Base-by-base conservation (phyloP, 2,113 vertebrate genomes). In the Lasiurus borealis region DNA sequence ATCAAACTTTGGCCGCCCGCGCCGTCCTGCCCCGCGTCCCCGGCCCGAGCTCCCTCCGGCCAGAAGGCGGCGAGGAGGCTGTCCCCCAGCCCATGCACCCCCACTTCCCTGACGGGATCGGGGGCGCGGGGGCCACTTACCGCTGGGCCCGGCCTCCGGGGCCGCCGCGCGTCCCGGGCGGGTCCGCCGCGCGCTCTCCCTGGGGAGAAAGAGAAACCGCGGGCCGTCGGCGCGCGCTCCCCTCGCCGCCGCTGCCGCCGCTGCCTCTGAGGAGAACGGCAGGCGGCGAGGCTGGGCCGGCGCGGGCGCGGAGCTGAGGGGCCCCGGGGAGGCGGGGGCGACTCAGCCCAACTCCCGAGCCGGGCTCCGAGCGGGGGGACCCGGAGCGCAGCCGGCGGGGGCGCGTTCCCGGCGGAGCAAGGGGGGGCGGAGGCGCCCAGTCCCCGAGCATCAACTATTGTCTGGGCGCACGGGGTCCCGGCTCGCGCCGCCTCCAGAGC, bases 181-280 rank as follows among this genome's bases (percentile, higher is more conserved):
- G 93, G 95, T 96, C 93, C 80, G 84, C 87, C 95, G 94, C 96
- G 95, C 96, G 95, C 91, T 92, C 94, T 97, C 96, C 96, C 96
- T 95, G 82, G 94, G 89, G 97, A 95, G 93, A 96, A 97, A 96
- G 50, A 97, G 93, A 96, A 96, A 96, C 90, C 80, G 68, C 44
- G 64, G 93, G 52, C 95, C 9, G 90, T 77, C 95, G 75, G 96
- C 93, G 96, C 93, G 93, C 96, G 90, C 93, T 84, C 95, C 95
- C 7, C 96, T 94, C 89, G 84, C 93, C 95, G 87, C 94, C 92
- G 8, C 88, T 90, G 92, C 92, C 83, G 97, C 95, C 40, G 40
- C 40, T 40, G 40, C 88, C 92, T 92, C 92, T 85, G 97, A 94
- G 36, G 95, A 96, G 92, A 90, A 62, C 81, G 0, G 94, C 78